A percentile compares a stretch with the other conserved stretches of the same genome.
Evolutionary conservation across 2,797 vertebrate species (phyloP).

Genomic region (Varecia variegata): DNA sequence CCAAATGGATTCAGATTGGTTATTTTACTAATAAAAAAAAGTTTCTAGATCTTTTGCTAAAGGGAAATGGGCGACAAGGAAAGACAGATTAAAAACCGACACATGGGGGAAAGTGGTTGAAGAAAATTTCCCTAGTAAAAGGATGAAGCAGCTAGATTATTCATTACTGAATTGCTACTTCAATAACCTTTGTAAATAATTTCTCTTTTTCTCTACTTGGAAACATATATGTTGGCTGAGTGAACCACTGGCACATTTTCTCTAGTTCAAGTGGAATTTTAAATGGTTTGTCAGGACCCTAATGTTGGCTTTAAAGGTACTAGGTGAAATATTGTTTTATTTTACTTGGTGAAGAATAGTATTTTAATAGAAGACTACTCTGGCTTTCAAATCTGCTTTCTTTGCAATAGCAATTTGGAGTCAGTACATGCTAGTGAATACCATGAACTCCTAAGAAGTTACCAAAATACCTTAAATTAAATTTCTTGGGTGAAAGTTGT

Average conservation of each 20-base stretch:
- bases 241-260: background rate
- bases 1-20: background rate
- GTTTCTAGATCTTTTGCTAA: background rate
- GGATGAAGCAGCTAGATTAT: background rate
- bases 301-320: background rate
- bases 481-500: background rate
- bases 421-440: background rate
- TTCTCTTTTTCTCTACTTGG: background rate
- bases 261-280: background rate
- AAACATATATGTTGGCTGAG: background rate
- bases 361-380: conserved; percentile 9
- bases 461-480: background rate
- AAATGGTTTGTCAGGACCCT: background rate
- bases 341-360: background rate
- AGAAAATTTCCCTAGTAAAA: background rate
- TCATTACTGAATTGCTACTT: background rate
- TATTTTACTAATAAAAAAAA: background rate
- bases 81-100: background rate
- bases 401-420: background rate
- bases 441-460: background rate
- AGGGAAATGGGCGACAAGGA: background rate
- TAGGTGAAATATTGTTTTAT: background rate
- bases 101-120: background rate
- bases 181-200: background rate
- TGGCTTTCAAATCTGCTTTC: background rate